Conservation (phyloP, 2,888 invertebrate genomes). For the Holacanthella duospinosa region DNA sequence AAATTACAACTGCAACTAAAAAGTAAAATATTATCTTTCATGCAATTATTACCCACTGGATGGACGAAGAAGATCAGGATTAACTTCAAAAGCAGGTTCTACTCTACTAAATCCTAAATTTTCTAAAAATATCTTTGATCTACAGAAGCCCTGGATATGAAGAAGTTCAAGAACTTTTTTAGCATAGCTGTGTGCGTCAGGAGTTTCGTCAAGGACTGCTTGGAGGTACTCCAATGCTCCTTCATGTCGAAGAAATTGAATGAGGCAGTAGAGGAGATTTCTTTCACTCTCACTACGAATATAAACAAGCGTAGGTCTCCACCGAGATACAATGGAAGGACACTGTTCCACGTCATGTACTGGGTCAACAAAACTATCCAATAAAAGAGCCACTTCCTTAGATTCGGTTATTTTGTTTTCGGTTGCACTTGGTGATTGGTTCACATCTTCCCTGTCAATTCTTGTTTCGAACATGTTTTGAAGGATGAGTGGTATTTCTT, state of each 20-base stretch:
- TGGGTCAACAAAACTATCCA: constrained; percentile 33
- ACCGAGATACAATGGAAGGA: constrained; percentile 26
- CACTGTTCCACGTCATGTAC: constrained; percentile 29
- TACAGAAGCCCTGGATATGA: constrained; percentile 30
- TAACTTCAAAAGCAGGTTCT: constrained; percentile 28
- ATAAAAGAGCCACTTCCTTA: constrained; percentile 26
- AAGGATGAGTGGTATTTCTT: constrained; percentile 23
- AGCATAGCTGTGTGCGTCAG: constrained; percentile 24
- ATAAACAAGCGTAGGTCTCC: constrained; percentile 31
- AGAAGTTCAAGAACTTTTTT: constrained; percentile 30
- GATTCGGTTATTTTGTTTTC: too few species aligned
- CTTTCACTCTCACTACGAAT: constrained; percentile 31
- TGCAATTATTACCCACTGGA: too few species aligned
- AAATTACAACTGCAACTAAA: too few species aligned
- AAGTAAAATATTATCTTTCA: too few species aligned
- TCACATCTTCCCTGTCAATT: too few species aligned
- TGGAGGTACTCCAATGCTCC: constrained; percentile 34
- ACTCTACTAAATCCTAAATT: constrained; percentile 31
- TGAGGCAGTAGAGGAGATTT: constrained; percentile 33
- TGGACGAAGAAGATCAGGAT: constrained; percentile 19
- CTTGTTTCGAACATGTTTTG: too few species aligned
- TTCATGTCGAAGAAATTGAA: constrained; percentile 33
- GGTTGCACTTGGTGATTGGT: not conserved
- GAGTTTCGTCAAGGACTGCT: constrained; percentile 34
- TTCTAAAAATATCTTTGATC: constrained; percentile 30